Percentiles rank a stretch among this genome's conserved stretches.
phyloP scores from a whole-genome alignment of 2,113 vertebrate genomes.

The Brevimyrus niger region DNA sequence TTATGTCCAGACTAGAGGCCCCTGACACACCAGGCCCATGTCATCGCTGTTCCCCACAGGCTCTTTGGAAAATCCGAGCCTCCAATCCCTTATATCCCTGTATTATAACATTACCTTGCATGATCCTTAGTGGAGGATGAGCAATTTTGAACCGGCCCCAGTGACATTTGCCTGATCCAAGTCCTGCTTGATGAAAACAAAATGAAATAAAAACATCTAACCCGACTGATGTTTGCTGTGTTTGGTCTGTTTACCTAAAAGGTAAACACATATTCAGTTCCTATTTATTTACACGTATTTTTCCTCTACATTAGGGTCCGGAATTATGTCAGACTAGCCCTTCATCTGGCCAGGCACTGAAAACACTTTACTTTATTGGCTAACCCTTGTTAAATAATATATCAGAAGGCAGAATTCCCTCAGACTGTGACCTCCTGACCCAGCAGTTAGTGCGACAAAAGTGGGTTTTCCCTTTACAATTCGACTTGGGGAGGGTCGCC shows the following conservation, averaged over 20 bases:
- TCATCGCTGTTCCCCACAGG: background rate
- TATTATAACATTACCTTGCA: background rate
- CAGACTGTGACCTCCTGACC: conserved; percentile 66
- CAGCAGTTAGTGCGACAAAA: conserved; percentile 58
- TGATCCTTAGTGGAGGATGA: background rate
- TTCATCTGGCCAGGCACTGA: conserved; percentile 35
- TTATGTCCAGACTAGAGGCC: background rate
- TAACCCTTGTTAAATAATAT: conserved; percentile 44
- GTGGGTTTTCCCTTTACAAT: conserved; percentile 66
- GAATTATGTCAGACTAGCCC: background rate
- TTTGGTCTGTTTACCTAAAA: background rate
- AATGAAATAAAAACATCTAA: background rate
- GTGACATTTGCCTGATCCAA: background rate
- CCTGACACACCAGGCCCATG: background rate
- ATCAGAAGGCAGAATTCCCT: conserved; percentile 43
- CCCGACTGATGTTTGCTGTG: background rate
- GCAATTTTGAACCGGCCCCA: background rate
- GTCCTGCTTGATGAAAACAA: background rate
- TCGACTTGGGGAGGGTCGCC: conserved; percentile 52
- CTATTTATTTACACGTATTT: background rate
- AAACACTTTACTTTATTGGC: conserved; percentile 49
- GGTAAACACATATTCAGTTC: background rate
- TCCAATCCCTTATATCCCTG: background rate
- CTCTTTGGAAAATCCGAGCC: background rate
- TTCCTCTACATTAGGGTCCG: background rate